These are phyloP conservation scores for Pollenia griseotomentosa DNA, from an alignment of 2,888 invertebrate genomes.

Conservation along the genomic window DNA sequence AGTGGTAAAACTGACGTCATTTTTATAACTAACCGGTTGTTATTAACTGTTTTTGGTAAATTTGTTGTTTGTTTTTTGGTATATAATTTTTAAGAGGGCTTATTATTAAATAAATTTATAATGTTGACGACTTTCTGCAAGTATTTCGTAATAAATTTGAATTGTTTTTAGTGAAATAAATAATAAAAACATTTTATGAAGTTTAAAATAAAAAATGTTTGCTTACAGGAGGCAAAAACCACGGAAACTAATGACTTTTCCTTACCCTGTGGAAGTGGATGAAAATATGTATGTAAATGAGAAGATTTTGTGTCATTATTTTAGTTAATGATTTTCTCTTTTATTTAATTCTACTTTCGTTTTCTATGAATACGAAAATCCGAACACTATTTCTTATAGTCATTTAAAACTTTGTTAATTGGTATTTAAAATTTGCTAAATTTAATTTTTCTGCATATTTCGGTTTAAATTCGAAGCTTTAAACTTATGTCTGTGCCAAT, in stretches of 20 bases:
- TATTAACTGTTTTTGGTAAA: slow-evolving; percentile 19
- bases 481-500: too few relatives aligned
- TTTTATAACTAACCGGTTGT: slow-evolving; percentile 8
- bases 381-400: too few relatives aligned
- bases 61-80: not conserved
- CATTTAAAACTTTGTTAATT: too few relatives aligned
- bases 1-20: slow-evolving; percentile 55
- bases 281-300: not conserved
- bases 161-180: not conserved
- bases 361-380: not conserved
- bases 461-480: too few relatives aligned
- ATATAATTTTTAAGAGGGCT: slow-evolving; percentile 15
- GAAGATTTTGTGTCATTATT: slow-evolving; percentile 22
- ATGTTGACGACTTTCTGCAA: not conserved
- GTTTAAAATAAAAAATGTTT: too few relatives aligned
- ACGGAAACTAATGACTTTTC: not conserved
- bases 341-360: slow-evolving; percentile 38
- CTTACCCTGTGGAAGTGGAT: slow-evolving; percentile 13
- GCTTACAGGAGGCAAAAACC: not conserved
- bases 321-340: slow-evolving; percentile 15
- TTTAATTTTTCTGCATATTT: too few relatives aligned
- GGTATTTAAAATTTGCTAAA: too few relatives aligned
- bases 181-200: not conserved
- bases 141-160: not conserved
- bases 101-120: slow-evolving; percentile 8